Percentiles rank a stretch among this genome's conserved stretches.
phyloP scores from a whole-genome alignment of 1,140 invertebrate genomes.

The Drosophila sproati region DNA sequence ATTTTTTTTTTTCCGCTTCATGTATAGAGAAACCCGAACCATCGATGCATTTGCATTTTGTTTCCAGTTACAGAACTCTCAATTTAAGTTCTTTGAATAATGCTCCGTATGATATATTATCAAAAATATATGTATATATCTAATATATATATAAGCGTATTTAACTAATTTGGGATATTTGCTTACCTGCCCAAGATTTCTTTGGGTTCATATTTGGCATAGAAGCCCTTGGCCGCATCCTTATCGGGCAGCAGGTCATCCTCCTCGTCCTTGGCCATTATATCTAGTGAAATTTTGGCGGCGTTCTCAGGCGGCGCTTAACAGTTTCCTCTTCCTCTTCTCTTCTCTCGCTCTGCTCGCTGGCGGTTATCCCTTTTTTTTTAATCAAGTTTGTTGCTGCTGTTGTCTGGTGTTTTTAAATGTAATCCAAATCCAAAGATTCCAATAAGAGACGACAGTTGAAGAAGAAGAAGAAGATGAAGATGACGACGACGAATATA shows the following conservation, averaged over 20 bases:
- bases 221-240: constrained; percentile 96
- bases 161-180: no score
- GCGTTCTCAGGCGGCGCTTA: constrained; percentile 36
- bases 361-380: neutral
- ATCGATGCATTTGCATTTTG: no score
- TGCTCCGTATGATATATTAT: no score
- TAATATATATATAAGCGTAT: no score
- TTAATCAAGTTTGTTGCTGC: neutral
- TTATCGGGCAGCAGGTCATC: constrained; percentile 94
- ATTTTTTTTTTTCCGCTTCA: no score
- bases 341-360: neutral
- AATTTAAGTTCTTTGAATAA: no score
- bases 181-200: constrained; percentile 97
- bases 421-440: constrained; percentile 28
- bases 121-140: no score
- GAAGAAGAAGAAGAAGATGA: neutral
- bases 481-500: neutral
- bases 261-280: constrained; percentile 90
- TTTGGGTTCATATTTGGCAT: constrained; percentile 99
- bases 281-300: constrained; percentile 80
- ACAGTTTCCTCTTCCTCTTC: constrained; percentile 16
- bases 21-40: no score
- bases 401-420: constrained; percentile 8
- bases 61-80: no score
- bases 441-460: constrained; percentile 1